Base-by-base conservation (phyloP, 2,888 invertebrate genomes). In the Asteroscopus sphinx region DNA sequence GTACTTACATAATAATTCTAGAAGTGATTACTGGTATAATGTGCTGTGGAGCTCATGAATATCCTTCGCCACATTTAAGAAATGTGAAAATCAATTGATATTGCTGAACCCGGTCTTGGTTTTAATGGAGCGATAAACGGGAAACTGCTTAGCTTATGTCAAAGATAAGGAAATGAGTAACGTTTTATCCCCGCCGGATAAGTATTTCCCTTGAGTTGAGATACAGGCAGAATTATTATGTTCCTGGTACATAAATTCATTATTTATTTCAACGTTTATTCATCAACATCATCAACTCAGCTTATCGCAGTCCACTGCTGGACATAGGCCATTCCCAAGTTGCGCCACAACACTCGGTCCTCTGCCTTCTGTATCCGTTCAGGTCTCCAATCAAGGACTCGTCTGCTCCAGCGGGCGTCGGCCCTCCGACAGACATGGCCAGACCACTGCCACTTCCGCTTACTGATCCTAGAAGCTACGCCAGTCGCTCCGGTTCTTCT, bases 181-280 rank as follows among this genome's bases (percentile, higher is more conserved):
- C 55, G 30, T 55, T 61, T 69, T 57, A 69, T 69, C 54, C 56
- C 55, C 42, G 21, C 35, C 55, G 28, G 49, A 69, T 51, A 58
- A 47, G 40, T 63, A 65, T 65, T 65, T 66, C 70, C 52, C 45
- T 36, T 26, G 55, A 60, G 60, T 36, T 26, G 55, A 60, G 60
- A 61, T 52, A 39, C 12, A 54, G 26, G 33, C 26, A 55, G 45
- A 57, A 52, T 52, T 58, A 57, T 57, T 58, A 57, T 57, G 40
- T 41, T 21, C 21, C 37, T 49, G 13, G 28, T 56, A 30, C 15
- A 21, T 37, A 37, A 44, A 28, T 55, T 30, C 11, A 15, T 35
- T 53, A 53, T 49, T 40, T 33, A 35, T 17, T 42, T 49, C 36
- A 35, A 42, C 16, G 42, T 35, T 28, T 6, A 44, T 47, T 37